Conservation (phyloP, 2,113 vertebrate genomes). For the Dinomys branickii region DNA sequence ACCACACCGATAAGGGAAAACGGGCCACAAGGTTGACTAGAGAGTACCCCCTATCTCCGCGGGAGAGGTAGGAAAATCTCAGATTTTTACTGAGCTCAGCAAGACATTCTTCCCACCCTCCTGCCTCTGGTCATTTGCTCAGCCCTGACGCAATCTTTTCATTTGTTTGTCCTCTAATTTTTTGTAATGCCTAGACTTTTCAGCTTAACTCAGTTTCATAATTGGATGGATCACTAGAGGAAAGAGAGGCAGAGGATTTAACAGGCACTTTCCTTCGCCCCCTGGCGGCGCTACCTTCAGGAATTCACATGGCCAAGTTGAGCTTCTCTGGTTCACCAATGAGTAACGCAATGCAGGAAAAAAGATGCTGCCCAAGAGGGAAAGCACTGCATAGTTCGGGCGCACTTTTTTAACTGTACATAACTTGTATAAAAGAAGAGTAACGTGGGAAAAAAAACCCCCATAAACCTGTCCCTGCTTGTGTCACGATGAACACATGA, state of each 20-base stretch:
- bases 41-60: not conserved
- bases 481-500: not conserved
- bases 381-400: not conserved
- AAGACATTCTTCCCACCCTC: not conserved
- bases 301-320: not conserved
- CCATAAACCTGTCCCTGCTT: not conserved
- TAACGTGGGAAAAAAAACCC: not conserved
- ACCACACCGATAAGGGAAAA: not conserved
- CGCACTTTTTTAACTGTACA: not conserved
- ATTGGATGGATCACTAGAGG: slow-evolving; percentile 12
- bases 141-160: slow-evolving; percentile 7
- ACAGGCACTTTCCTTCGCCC: not conserved
- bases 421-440: not conserved
- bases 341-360: not conserved
- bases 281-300: not conserved
- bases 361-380: not conserved
- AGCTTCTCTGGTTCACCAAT: not conserved
- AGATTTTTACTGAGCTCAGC: not conserved
- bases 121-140: not conserved
- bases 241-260: slow-evolving; percentile 17
- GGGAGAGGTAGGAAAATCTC: not conserved
- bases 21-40: not conserved
- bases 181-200: slow-evolving; percentile 48
- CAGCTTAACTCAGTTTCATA: slow-evolving; percentile 54
- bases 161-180: slow-evolving; percentile 42